Evolutionary conservation across 2,113 vertebrate species (phyloP), one percentile per base, ranked within the genome.

Genomic region (Rhynchomys soricoides): DNA sequence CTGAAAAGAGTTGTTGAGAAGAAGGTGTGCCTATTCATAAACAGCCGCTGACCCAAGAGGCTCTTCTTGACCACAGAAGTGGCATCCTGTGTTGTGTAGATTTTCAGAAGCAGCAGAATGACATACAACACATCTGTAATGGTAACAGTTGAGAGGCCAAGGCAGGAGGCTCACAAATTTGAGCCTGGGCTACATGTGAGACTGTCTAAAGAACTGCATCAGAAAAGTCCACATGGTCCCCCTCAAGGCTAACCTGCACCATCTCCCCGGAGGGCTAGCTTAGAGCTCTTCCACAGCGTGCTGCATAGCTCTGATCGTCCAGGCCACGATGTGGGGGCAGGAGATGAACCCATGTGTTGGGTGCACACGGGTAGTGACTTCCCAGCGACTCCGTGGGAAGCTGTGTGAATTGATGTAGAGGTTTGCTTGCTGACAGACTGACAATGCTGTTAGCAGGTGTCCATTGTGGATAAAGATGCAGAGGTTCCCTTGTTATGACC

Each of bases 1-100:
- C 66, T 71, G 31, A 91, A 43, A 68, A 52, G 90, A 91, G n/a
- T n/a, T 16, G 12, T 74, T 52, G 66, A 81, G 71, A 92, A 66
- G n/a, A 87, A 16, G 15, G 5, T 7, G 37, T 50, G 83, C 5
- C 55, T 22, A 1, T 2, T 19, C 40, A 4, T 43, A 6, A 22
- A 15, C 11, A 24, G 6, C 10, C 55, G 31, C 22, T 15, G 45
- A 71, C 62, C 26, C 26, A 55, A 55, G 66, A 79, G 16, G 45
- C 21, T 17, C 19, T 26, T 7, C 48, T 34, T 22, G 43, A 3
- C 9, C 0, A 34, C 26, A 62, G 48, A 48, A 26, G 21, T 43
- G 24, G 24, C 40, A 45, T 40, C 16, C 64, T n/a, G 19, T 66
- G 0, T 22, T 5, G 1, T 26, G 0, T 37, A 19, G 70, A 26